These are phyloP conservation scores for Menura novaehollandiae DNA, from an alignment of 2,113 vertebrate genomes.

Conservation along the genomic window DNA sequence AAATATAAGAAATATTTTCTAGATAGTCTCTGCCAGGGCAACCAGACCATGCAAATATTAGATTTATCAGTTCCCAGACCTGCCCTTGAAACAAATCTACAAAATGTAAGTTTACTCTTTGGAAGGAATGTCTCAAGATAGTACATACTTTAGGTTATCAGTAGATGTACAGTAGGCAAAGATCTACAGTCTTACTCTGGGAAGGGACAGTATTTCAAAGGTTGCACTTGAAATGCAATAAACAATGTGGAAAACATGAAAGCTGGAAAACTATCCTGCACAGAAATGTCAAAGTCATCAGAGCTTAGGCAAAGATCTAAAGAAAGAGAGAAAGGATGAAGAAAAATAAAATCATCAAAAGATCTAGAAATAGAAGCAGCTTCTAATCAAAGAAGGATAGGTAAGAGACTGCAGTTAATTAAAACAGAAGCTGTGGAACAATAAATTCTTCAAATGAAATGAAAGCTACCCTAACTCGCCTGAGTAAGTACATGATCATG, in stretches of 20 bases:
- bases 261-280: not conserved
- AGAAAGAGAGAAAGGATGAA: not conserved
- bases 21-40: conserved; percentile 41
- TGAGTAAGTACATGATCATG: not conserved
- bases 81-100: conserved; percentile 55
- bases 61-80: conserved; percentile 54
- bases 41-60: conserved; percentile 57
- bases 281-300: not conserved
- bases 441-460: not conserved
- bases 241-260: not conserved
- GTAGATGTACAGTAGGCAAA: conserved; percentile 16
- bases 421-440: not conserved
- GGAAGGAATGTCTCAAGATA: conserved; percentile 57
- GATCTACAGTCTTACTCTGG: not conserved
- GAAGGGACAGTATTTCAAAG: not conserved
- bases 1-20: conserved; percentile 39
- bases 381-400: not conserved
- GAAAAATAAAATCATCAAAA: not conserved
- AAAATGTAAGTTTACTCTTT: conserved; percentile 31
- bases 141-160: conserved; percentile 57
- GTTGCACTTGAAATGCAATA: not conserved
- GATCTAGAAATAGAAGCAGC: not conserved
- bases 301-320: not conserved
- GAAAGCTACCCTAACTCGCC: not conserved
- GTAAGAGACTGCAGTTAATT: not conserved